Conservation (phyloP, 2,797 vertebrate species). For the Loris lydekkerianus region DNA sequence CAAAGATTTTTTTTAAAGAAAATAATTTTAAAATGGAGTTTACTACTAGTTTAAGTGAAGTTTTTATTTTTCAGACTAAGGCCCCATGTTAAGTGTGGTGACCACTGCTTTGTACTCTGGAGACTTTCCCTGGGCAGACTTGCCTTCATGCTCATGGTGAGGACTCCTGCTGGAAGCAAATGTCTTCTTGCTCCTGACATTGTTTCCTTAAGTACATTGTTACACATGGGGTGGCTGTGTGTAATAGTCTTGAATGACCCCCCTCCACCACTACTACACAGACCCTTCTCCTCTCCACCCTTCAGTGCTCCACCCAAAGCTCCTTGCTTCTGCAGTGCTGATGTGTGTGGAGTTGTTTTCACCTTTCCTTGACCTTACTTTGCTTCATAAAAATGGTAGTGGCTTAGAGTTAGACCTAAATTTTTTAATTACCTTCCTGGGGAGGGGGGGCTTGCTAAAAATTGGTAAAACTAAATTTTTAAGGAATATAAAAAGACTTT, state of each 20-base stretch:
- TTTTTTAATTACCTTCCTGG: not conserved
- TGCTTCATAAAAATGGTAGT: not conserved
- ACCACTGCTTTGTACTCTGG: not conserved
- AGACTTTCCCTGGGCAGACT: not conserved
- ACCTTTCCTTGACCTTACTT: not conserved
- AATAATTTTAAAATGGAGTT: not conserved
- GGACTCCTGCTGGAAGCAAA: not conserved
- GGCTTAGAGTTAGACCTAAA: not conserved
- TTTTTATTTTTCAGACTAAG: not conserved
- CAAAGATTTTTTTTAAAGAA: not conserved
- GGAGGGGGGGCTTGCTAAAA: not conserved
- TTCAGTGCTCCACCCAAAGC: not conserved
- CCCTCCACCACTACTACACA: no score
- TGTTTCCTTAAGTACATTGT: not conserved
- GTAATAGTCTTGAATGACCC: not conserved
- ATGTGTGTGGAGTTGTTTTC: not conserved
- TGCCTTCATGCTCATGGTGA: not conserved
- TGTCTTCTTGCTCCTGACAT: not conserved
- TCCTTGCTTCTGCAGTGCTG: not conserved
- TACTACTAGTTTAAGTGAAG: not conserved
- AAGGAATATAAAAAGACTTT: not conserved
- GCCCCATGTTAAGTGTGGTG: not conserved
- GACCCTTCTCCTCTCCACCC: not conserved
- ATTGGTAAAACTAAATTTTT: slow-evolving; percentile 30
- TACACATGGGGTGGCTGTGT: not conserved